Conservation (phyloP, 2,797 vertebrate genomes). For the Syngnathus acus region DNA sequence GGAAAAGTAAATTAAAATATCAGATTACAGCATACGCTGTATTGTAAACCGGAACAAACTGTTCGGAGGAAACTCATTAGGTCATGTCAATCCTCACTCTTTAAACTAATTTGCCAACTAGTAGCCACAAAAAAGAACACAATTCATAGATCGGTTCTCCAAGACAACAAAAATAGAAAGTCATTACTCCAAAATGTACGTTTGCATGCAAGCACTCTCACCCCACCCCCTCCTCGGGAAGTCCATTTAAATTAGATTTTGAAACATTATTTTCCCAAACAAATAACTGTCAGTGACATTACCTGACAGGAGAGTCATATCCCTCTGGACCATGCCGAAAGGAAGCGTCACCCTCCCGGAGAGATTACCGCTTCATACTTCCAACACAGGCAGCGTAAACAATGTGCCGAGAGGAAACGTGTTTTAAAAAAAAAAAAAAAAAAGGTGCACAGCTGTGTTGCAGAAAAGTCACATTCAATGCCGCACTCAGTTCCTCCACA, state of each 20-base stretch:
- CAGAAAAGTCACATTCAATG: conserved; percentile 17
- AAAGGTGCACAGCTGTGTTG: conserved; percentile 1
- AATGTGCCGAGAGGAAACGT: neutral
- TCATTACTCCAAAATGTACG: conserved; percentile 1
- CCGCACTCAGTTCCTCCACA: conserved; percentile 35
- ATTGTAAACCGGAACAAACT: neutral
- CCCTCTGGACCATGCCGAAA: conserved; percentile 55
- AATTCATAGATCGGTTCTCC: neutral
- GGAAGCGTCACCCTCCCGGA: conserved; percentile 30
- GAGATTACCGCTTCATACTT: conserved; percentile 43
- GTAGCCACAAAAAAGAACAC: neutral
- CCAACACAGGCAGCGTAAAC: conserved; percentile 12
- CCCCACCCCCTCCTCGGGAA: conserved; percentile 1
- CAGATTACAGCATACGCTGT: neutral
- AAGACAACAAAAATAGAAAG: neutral
- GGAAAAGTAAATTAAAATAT: neutral
- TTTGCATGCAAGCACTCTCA: neutral
- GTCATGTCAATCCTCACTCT: neutral
- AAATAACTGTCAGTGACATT: conserved; percentile 17
- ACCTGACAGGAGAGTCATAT: conserved; percentile 68
- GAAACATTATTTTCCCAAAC: neutral
- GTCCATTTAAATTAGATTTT: neutral
- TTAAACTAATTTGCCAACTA: neutral
- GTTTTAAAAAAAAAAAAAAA: neutral
- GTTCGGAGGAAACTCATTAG: neutral